Conservation (phyloP, 2,888 invertebrate species). For the Salpingus planirostris region DNA sequence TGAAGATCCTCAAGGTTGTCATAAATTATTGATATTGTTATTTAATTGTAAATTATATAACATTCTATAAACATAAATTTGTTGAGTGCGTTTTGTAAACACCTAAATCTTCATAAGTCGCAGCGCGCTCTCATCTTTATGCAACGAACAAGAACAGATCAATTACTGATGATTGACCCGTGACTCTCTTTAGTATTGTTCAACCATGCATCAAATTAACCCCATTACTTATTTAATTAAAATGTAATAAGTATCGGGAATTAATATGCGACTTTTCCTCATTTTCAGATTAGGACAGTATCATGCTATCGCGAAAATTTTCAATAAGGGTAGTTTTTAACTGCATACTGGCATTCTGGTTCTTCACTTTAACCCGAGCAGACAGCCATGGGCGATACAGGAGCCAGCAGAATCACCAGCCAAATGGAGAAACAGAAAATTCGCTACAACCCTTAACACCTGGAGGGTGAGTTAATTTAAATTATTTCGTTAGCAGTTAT, state of each 20-base stretch:
- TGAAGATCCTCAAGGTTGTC: too few relatives aligned
- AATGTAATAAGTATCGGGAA: slow-evolving; percentile 1
- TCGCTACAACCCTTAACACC: slow-evolving; percentile 21
- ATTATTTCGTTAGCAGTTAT: too few relatives aligned
- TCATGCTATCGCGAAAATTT: slow-evolving; percentile 6
- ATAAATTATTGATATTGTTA: too few relatives aligned
- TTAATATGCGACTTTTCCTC: not conserved
- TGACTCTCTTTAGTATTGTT: slow-evolving; percentile 10
- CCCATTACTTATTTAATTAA: slow-evolving; percentile 11
- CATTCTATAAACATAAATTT: too few relatives aligned
- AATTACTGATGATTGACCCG: slow-evolving; percentile 10
- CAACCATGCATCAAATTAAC: slow-evolving; percentile 8
- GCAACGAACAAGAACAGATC: slow-evolving; percentile 7
- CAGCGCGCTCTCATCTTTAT: too few relatives aligned
- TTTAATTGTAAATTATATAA: too few relatives aligned
- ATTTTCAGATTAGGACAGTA: slow-evolving; percentile 2
- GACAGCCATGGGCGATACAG: slow-evolving; percentile 4
- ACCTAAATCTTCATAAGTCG: too few relatives aligned
- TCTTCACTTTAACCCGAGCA: slow-evolving; percentile 3
- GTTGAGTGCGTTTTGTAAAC: too few relatives aligned
- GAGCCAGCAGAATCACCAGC: slow-evolving; percentile 13
- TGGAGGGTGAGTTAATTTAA: slow-evolving; percentile 27
- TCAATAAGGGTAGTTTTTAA: too few relatives aligned
- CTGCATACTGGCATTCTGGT: slow-evolving; percentile 5
- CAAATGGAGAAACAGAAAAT: slow-evolving; percentile 19